Conservation (phyloP, 2,113 vertebrate species). For the Odocoileus virginianus region DNA sequence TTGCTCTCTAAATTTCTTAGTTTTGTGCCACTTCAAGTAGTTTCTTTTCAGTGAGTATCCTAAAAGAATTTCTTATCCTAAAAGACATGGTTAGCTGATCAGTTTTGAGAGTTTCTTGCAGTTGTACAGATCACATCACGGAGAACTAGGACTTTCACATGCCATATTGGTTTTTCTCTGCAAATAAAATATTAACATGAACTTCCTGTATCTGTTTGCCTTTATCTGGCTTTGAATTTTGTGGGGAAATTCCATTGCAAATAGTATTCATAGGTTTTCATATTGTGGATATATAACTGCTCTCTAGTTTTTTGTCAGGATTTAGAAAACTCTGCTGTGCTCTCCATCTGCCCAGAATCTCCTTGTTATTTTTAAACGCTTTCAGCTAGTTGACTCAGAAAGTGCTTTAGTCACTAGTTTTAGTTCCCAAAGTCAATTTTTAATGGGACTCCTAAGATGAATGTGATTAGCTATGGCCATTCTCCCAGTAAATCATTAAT, state of each 20-base stretch:
- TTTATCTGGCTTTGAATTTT: not conserved
- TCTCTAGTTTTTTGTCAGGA: not conserved
- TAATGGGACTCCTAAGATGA: not conserved
- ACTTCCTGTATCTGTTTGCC: not conserved
- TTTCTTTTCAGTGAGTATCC: not conserved
- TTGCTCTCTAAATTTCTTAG: not conserved
- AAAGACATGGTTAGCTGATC: not conserved
- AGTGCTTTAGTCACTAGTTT: not conserved
- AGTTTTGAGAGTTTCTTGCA: not conserved
- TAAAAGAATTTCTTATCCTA: not conserved
- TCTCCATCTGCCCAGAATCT: not conserved
- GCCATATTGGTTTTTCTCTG: not conserved
- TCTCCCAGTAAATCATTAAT: not conserved
- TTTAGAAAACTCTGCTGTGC: not conserved
- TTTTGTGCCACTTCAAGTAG: not conserved
- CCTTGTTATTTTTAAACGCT: not conserved
- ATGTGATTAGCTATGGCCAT: not conserved
- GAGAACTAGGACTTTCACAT: not conserved
- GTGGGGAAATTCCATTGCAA: not conserved
- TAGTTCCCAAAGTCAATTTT: not conserved
- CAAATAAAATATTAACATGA: not conserved
- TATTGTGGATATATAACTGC: not conserved
- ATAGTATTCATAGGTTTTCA: not conserved
- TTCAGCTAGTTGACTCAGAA: not conserved
- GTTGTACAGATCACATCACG: not conserved